These are phyloP conservation scores for Leptinotarsa juncta DNA, from an alignment of 2,888 invertebrate species.

Conservation along the genomic window DNA sequence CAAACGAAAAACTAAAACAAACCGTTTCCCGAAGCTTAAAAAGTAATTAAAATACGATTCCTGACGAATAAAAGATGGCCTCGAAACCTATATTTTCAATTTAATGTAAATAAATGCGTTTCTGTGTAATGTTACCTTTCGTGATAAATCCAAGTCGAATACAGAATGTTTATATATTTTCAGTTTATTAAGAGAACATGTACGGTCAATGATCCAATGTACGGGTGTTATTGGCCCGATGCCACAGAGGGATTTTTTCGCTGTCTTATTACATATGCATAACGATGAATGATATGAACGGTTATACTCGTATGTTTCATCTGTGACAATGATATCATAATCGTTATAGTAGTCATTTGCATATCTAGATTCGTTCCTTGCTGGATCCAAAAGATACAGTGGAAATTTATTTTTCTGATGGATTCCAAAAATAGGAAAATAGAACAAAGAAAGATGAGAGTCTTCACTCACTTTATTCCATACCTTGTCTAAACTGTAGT, in stretches of 20 bases:
- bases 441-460: no score
- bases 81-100: slow-evolving; percentile 20
- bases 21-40: slow-evolving; percentile 10
- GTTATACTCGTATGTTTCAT: neutral
- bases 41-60: slow-evolving; percentile 11
- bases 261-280: slow-evolving; percentile 18
- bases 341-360: neutral
- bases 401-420: no score
- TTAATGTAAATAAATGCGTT: slow-evolving; percentile 24
- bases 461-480: no score
- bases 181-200: slow-evolving; percentile 33
- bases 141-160: slow-evolving; percentile 22
- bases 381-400: neutral
- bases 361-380: neutral
- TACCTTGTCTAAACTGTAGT: no score
- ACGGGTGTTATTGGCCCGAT: slow-evolving; percentile 30
- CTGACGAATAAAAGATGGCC: slow-evolving; percentile 18
- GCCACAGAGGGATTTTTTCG: slow-evolving; percentile 34
- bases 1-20: slow-evolving; percentile 4
- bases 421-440: no score
- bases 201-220: slow-evolving; percentile 33
- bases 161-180: slow-evolving; percentile 30
- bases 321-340: neutral
- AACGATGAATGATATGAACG: slow-evolving; percentile 20
- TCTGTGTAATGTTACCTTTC: slow-evolving; percentile 24